Evolutionary conservation across 1,140 invertebrate genomes (phyloP), one percentile per base, ranked within the genome.

Genomic region (Stenopsyche tienmushanensis): DNA sequence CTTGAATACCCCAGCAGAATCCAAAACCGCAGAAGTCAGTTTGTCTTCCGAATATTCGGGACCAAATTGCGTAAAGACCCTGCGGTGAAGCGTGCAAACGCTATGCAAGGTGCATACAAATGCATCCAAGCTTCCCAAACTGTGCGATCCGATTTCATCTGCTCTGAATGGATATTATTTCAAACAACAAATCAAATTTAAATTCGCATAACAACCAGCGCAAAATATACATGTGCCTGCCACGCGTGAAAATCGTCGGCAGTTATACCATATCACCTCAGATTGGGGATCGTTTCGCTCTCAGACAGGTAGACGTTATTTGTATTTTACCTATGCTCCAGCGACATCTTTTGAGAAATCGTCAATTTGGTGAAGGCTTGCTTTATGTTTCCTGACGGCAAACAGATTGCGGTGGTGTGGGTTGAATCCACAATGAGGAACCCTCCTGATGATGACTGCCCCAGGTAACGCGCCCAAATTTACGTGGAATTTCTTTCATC

Each of bases 41-140:
- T 39, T 39, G 34, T n/a, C 34, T 7, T 8, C 34, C 7, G 34
- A 39, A n/a, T 57, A 39, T 64, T 41, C 41, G 26, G 63, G 42
- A 58, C 49, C 62, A 68, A 69, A 69, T 69, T 69, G 67, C 67
- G 57, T 69, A 69, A 69, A 69, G 62, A 68, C 62, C 58, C 41
- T 60, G 23, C 42, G 57, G 18, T 23, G 53, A 47, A 21, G 50
- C 29, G 39, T 21, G 25, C 24, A 17, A 26, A 25, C 24, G n/a
- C 58, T 26, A 23, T 42, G 42, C 47, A 41, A 25, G 24, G 2
- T 60, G 57, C 57, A 60, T 60, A 60, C 44, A 44, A 60, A 60
- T 60, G 57, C 57, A 60, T 17, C 23, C 1, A 25, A 54, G 39
- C 52, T 15, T 13, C 26, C 21, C 10, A 7, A n/a, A 10, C 25